Percentiles rank a stretch among this genome's conserved stretches.
These are phyloP conservation scores for Chaetops frenatus DNA, from an alignment of 2,113 vertebrate species.

Conservation along the genomic window DNA sequence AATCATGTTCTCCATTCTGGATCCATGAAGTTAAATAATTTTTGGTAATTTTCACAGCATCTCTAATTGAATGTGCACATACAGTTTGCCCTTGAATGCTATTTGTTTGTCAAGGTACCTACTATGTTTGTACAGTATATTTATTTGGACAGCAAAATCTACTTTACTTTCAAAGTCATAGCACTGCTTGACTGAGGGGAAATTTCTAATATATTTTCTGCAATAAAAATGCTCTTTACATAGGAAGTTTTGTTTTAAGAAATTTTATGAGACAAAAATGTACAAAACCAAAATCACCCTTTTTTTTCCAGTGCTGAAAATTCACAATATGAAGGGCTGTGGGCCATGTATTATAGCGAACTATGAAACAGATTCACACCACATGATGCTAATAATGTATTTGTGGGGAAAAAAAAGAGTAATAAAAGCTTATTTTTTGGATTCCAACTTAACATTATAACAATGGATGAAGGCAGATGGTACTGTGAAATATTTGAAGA, in stretches of 20 bases:
- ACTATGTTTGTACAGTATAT: neutral
- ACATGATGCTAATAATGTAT: neutral
- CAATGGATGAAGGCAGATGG: conserved; percentile 26
- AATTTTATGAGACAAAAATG: neutral
- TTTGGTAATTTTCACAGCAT: neutral
- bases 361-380: neutral
- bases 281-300: neutral
- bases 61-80: neutral
- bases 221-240: neutral
- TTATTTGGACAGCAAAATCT: conserved; percentile 3
- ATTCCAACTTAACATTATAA: neutral
- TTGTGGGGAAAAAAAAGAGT: neutral
- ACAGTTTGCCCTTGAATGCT: neutral
- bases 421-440: neutral
- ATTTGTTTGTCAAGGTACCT: neutral
- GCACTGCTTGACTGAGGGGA: neutral
- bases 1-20: neutral
- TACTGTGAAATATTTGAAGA: conserved; percentile 20
- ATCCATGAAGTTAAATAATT: neutral
- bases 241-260: neutral
- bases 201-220: neutral
- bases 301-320: neutral
- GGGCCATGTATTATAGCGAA: neutral
- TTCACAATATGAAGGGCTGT: neutral
- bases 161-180: conserved; percentile 10